phyloP scores from a whole-genome alignment of 2,113 vertebrate species.

The Scopus umbretta region DNA sequence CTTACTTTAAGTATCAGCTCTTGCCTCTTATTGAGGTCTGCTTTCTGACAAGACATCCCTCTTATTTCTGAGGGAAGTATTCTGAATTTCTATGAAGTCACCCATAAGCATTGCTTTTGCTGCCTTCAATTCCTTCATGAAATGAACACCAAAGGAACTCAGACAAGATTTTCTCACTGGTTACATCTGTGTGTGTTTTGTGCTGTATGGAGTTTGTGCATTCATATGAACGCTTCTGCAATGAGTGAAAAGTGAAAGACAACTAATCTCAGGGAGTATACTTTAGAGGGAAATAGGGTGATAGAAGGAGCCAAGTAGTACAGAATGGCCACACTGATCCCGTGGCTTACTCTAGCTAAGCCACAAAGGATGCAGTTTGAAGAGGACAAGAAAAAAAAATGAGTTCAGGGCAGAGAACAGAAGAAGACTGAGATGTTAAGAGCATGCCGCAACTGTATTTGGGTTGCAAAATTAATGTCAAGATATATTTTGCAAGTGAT shows the following conservation, averaged over 20 bases:
- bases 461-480: neutral
- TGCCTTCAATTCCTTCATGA: neutral
- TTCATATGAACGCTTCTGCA: neutral
- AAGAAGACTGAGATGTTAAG: neutral
- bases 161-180: neutral
- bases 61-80: neutral
- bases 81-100: neutral
- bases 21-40: neutral
- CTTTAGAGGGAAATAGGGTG: neutral
- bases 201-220: neutral
- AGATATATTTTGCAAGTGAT: neutral
- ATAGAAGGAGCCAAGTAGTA: neutral
- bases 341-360: neutral
- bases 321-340: neutral
- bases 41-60: neutral
- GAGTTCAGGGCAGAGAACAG: neutral
- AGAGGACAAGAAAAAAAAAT: neutral
- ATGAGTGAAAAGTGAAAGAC: neutral
- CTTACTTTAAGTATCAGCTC: neutral
- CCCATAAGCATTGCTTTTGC: neutral
- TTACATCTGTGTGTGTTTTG: neutral
- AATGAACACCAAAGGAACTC: neutral
- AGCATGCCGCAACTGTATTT: neutral
- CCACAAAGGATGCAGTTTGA: neutral
- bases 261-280: neutral